Base-by-base conservation (phyloP, 2,113 vertebrate genomes). In the Pseudolaguvia tuberculata region DNA sequence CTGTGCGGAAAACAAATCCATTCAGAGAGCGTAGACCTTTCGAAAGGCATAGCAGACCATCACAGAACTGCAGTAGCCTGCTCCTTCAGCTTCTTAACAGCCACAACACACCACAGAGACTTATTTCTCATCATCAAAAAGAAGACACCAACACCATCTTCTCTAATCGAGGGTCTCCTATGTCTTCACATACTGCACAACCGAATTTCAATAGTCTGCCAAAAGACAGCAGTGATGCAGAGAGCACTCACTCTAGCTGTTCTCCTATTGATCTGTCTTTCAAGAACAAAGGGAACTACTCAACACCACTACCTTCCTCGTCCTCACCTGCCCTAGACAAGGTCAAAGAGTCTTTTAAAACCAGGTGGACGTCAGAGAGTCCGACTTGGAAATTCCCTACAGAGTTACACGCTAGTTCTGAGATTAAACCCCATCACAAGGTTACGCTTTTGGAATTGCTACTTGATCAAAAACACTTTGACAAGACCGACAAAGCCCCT, bases 11-110 rank as follows among this genome's bases (percentile, higher is more conserved):
- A 76, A 87, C 87, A 14, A 91, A 92, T 86, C 83, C 81, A 7
- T 70, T 72, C 56, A 87, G 89, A 48, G 93, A 88, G 73, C 93
- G 91, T 80, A 90, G 85, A 79, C 80, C 87, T 50, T 81, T 84
- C 66, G 92, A 94, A 82, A 92, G 85, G 84, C 89, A 81, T 67
- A 87, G 79, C 70, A 93, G 92, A 81, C 90, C 91, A 13, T 86
- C 88, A 74, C 89, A 92, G 79, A 92, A 85, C 79, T 93, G 83
- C 76, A 85, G 92, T 84, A 95, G 94, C 84, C 88, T 95, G 83
- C 91, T 95, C 59, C 84, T 94, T 75, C 93, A 94, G 52, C 91
- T 95, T 17, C 89, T 95, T 65, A 95, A 95, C 84, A 94, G 91
- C 83, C 93, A 94, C 83, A 93, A 88, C 75, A 85, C 90, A 66